Percentiles rank a stretch among this genome's conserved stretches.
phyloP scores from a whole-genome alignment of 2,888 invertebrate species.

The Tetranychus truncatus region DNA sequence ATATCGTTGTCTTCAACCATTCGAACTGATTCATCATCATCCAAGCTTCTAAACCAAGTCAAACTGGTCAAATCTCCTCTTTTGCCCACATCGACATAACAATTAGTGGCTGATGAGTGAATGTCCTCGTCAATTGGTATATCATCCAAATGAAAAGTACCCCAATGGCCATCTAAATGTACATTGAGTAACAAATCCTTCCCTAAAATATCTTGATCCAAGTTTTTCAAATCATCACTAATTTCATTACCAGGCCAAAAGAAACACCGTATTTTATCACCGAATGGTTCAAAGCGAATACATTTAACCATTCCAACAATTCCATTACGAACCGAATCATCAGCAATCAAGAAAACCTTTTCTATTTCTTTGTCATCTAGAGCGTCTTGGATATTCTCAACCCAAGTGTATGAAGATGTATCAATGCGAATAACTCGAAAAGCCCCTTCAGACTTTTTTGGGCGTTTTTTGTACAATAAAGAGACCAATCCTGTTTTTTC shows the following conservation, averaged over 20 bases:
- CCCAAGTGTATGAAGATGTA: not conserved
- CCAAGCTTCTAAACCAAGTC: conserved; percentile 15
- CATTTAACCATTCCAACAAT: conserved; percentile 38
- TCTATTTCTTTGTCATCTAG: not conserved
- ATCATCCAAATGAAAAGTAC: conserved; percentile 27
- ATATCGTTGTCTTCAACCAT: conserved; percentile 48
- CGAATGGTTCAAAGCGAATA: conserved; percentile 33
- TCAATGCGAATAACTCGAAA: not conserved
- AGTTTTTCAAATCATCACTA: not conserved
- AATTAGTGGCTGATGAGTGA: conserved; percentile 45
- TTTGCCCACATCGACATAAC: conserved; percentile 79
- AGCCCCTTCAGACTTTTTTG: not conserved
- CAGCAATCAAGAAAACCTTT: conserved; percentile 11
- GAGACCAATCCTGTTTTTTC: not conserved
- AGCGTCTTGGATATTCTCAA: not conserved
- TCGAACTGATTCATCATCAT: conserved; percentile 49
- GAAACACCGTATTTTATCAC: conserved; percentile 26
- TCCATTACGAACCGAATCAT: conserved; percentile 32
- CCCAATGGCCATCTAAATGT: conserved; percentile 35
- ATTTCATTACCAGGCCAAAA: conserved; percentile 12
- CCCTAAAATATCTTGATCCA: conserved; percentile 27
- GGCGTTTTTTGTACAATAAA: not conserved
- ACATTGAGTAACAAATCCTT: conserved; percentile 37
- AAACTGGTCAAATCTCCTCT: conserved; percentile 42
- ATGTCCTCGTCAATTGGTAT: conserved; percentile 6